Base-by-base conservation (phyloP, 2,113 vertebrate species). In the Coregonus clupeaformis region DNA sequence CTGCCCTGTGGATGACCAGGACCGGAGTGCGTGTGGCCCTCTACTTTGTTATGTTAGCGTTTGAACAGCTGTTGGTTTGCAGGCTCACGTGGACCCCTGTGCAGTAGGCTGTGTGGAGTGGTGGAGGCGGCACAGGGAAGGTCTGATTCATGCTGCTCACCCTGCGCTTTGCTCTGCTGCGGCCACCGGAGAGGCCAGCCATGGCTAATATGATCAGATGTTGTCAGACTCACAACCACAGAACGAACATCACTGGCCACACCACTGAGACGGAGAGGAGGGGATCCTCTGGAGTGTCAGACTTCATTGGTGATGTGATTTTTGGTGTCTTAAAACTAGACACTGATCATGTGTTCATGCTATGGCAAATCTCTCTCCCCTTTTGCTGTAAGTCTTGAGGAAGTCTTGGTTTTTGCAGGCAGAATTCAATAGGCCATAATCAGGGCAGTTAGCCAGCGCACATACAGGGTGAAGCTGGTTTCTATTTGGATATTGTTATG, bases 201-300 rank as follows among this genome's bases (percentile, higher is more conserved):
- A n/a, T 84, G 77, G 81, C 79, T 84, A 80, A 85, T 73, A 9
- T 14, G 65, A 84, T 89, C 83, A 78, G 76, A 87, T 83, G 81
- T 73, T 71, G 55, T 69, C 73, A 71, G 77, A 87, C 82, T 60
- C 86, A 13, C 29, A 3, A 47, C 77, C 27, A 5, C 22, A 12
- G 57, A 20, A n/a, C 7, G 5, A 18, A 52, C 49, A 16, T 3
- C 49, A 57, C 30, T 25, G 71, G 18, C 25, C 36, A 27, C 22
- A 47, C 32, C 73, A 16, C 68, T 12, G 20, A 9, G 25, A 59
- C 49, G 11, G 36, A 13, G 55, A 59, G 14, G 55, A 59, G 36
- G 36, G 59, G 47, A 49, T 49, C 47, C 47, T 13, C 14, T 49
- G 47, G 47, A 14, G 49, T 52, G 4, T 16, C 49, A 18, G 3